These are phyloP conservation scores for Pogonognathellus flavescens DNA, from an alignment of 1,140 invertebrate genomes.

Conservation along the genomic window DNA sequence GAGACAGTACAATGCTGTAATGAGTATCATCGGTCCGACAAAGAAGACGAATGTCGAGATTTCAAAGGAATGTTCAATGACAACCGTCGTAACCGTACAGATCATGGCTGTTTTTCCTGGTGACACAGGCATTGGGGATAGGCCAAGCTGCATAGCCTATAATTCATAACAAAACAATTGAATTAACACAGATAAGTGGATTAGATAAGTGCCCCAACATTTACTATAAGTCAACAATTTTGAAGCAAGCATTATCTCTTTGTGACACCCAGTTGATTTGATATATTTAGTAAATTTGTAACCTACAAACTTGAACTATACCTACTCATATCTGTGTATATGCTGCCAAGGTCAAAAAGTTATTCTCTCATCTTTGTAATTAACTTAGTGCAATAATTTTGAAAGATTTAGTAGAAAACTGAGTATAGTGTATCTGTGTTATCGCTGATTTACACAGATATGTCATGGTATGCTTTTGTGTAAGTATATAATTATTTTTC, in stretches of 20 bases:
- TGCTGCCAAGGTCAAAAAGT: no score
- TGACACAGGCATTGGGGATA: conserved; percentile 63
- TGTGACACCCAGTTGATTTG: no score
- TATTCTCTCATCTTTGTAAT: no score
- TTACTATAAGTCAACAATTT: not conserved
- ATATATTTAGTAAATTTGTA: no score
- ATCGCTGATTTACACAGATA: no score
- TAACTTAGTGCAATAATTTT: no score
- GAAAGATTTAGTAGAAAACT: no score
- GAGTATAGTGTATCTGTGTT: no score
- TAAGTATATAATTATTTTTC: no score
- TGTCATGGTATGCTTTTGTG: no score
- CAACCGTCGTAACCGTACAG: conserved; percentile 62
- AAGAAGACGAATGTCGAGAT: conserved; percentile 89
- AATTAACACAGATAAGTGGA: not conserved
- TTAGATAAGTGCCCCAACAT: not conserved
- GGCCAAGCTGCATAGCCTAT: conserved; percentile 72
- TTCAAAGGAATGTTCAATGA: conserved; percentile 75
- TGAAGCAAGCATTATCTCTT: not conserved
- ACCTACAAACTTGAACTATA: no score
- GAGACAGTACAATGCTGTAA: conserved; percentile 85
- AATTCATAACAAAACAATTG: not conserved
- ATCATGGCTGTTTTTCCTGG: conserved; percentile 22
- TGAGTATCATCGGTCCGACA: conserved; percentile 86
- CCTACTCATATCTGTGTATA: no score